Evolutionary conservation across 2,797 vertebrate genomes (phyloP), one percentile per base, ranked within the genome.

Genomic region (Cheracebus regulus): DNA sequence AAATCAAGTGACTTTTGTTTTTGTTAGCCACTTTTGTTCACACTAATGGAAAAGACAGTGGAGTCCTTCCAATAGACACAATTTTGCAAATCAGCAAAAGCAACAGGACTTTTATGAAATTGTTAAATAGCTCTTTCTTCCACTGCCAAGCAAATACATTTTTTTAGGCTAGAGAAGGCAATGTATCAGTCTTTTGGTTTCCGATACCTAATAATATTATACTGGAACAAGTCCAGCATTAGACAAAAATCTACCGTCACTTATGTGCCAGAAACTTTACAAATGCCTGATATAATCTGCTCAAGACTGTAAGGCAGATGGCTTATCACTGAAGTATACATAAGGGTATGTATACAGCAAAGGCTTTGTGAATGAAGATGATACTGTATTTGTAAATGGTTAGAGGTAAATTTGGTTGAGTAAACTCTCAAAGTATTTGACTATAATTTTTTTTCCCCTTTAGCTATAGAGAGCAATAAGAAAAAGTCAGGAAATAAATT

Each of bases 401-500:
- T 90, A 92, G 8, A 55, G 73, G 20, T 41, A 94, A 94, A 95
- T 64, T 41, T 85, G 17, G n/a, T 73, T 48, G 67, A 14, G 72
- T 58, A 48, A 82, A 73, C 7, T 94, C 46, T 73, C 36, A 39
- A 78, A 88, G 26, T 91, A 95, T 83, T 78, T 88, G 28, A 46
- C 73, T 92, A 24, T 44, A 72, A 58, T 61, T 85, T 78, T 81
- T 48, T 86, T 44, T 2, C 7, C 5, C 36, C n/a, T 36, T 58
- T 2, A 61, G 44, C 36, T 72, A 96, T 4, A 67, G 33, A 81
- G 36, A 84, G 19, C 64, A 88, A 2, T 73, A 90, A 88, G 30
- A 76, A 94, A 95, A 84, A 55, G 17, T 24, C 41, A 76, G 48
- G 48, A 90, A 88, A 85, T 93, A 80, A 84, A 84, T 33, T 90